phyloP scores from a whole-genome alignment of 2,113 vertebrate species.

The Pseudopodoces humilis region DNA sequence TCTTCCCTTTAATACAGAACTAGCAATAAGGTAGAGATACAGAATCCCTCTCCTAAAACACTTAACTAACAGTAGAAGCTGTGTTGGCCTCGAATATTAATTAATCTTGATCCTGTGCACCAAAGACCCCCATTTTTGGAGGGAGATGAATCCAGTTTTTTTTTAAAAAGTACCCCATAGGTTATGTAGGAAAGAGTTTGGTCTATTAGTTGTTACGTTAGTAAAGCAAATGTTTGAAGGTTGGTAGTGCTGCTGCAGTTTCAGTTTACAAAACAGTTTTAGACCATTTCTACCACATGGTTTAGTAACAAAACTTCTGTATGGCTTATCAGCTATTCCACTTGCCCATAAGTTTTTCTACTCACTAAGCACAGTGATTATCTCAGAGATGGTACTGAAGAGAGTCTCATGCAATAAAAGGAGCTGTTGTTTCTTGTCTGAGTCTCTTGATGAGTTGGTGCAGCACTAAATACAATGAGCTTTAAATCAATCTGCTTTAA shows the following conservation, averaged over 20 bases:
- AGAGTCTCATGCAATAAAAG: neutral
- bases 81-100: neutral
- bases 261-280: neutral
- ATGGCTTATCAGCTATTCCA: neutral
- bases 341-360: constrained; percentile 8
- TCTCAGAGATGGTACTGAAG: neutral
- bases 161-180: neutral
- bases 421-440: constrained; percentile 13
- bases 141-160: neutral
- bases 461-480: neutral
- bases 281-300: neutral
- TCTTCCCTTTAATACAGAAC: neutral
- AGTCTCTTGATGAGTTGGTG: neutral
- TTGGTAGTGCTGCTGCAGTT: neutral
- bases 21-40: neutral
- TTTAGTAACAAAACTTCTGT: neutral
- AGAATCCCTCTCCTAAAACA: neutral
- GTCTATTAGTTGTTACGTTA: neutral
- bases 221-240: neutral
- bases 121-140: neutral
- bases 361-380: neutral
- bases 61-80: neutral
- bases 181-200: neutral
- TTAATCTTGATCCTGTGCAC: neutral
- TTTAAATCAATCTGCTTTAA: neutral